Percentiles rank a stretch among this genome's conserved stretches.
Conservation (phyloP, 2,797 vertebrate species). For the Buphagus erythrorhynchus region DNA sequence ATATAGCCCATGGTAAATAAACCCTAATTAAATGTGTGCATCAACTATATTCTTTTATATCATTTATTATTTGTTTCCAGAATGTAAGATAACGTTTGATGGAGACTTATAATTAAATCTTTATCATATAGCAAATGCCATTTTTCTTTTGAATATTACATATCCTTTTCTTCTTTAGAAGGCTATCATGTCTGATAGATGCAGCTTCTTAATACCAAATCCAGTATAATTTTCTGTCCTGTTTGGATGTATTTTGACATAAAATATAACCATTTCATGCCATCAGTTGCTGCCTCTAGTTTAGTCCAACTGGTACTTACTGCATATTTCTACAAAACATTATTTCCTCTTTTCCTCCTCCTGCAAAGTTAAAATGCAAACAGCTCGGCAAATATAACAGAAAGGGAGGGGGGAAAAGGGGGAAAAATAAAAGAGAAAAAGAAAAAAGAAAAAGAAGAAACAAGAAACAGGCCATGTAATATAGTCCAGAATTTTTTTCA, state of each 20-base stretch:
- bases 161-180: background rate
- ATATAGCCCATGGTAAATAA: conserved; percentile 2
- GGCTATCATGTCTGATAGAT: background rate
- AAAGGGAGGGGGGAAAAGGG: accelerated
- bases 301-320: conserved; percentile 51
- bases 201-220: background rate
- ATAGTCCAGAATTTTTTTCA: background rate
- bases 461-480: background rate
- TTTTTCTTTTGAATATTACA: background rate
- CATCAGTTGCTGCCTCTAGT: background rate
- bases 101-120: background rate
- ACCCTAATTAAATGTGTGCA: conserved; percentile 45
- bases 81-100: background rate
- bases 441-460: background rate
- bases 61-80: background rate
- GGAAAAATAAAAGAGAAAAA: background rate
- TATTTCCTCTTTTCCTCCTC: background rate
- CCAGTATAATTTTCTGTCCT: conserved; percentile 17
- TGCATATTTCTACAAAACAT: conserved; percentile 25
- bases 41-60: background rate
- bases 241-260: conserved; percentile 30
- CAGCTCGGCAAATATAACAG: background rate
- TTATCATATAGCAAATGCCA: background rate
- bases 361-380: conserved; percentile 6
- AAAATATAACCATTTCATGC: conserved; percentile 1